Evolutionary conservation across 2,797 vertebrate species (phyloP).

Genomic region (Oceanodroma leucorhoa): DNA sequence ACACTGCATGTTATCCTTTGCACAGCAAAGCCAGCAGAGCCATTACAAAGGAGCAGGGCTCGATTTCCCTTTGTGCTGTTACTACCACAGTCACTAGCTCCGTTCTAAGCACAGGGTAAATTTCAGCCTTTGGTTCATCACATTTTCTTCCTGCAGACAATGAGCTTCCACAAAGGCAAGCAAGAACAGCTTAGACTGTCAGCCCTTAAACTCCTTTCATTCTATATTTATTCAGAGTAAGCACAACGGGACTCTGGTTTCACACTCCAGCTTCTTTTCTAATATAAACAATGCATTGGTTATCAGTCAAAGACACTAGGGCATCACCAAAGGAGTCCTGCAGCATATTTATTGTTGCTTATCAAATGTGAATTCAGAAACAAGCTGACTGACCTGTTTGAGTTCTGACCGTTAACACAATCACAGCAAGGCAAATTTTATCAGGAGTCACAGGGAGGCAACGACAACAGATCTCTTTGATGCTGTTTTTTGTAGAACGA

Average conservation of each 20-base stretch:
- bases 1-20: not conserved
- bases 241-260: slow-evolving; percentile 7
- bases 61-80: not conserved
- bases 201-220: not conserved
- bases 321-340: not conserved
- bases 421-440: not conserved
- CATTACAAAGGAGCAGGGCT: not conserved
- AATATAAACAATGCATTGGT: not conserved
- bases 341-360: not conserved
- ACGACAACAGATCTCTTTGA: not conserved
- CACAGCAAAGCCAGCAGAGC: not conserved
- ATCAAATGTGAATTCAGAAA: not conserved
- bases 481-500: not conserved
- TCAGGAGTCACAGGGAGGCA: not conserved
- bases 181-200: not conserved
- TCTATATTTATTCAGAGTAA: not conserved
- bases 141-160: not conserved
- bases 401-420: not conserved
- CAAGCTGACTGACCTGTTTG: not conserved
- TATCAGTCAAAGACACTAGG: not conserved
- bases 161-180: not conserved
- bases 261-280: slow-evolving; percentile 9
- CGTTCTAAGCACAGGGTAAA: not conserved
- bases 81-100: not conserved
- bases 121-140: not conserved